Conservation (phyloP, 2,888 invertebrate species). For the Lithosia quadra region DNA sequence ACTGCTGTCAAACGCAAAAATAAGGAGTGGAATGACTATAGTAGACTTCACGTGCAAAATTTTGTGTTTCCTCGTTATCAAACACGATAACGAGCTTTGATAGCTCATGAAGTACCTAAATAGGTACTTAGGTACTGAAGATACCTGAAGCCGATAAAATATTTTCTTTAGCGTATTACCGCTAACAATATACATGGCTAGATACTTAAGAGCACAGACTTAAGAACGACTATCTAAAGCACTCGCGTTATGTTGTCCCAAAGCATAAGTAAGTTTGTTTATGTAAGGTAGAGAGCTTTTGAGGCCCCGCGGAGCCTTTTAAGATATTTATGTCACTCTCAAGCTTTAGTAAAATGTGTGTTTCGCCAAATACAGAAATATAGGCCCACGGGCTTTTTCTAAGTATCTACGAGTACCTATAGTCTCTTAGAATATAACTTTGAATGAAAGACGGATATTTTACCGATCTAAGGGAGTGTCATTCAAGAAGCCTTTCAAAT, state of each 20-base stretch:
- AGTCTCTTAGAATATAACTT: constrained; percentile 12
- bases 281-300: constrained; percentile 42
- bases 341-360: constrained; percentile 39
- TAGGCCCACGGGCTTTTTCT: constrained; percentile 3
- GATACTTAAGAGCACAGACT: constrained; percentile 34
- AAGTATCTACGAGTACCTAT: constrained; percentile 18
- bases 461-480: constrained; percentile 11
- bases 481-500: not conserved
- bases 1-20: too few species aligned
- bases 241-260: constrained; percentile 28
- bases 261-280: constrained; percentile 44
- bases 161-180: constrained; percentile 21
- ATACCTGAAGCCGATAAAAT: constrained; percentile 5
- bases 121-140: not conserved
- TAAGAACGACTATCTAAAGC: constrained; percentile 38
- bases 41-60: too few species aligned
- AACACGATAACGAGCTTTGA: not conserved
- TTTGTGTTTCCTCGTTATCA: not conserved
- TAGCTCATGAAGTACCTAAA: not conserved
- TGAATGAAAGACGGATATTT: constrained; percentile 8
- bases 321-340: constrained; percentile 57
- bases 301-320: constrained; percentile 49
- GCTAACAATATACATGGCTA: constrained; percentile 17
- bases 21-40: too few species aligned
- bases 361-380: constrained; percentile 13